Base-by-base conservation (phyloP, 2,113 vertebrate species). In the Tetrao urogallus region DNA sequence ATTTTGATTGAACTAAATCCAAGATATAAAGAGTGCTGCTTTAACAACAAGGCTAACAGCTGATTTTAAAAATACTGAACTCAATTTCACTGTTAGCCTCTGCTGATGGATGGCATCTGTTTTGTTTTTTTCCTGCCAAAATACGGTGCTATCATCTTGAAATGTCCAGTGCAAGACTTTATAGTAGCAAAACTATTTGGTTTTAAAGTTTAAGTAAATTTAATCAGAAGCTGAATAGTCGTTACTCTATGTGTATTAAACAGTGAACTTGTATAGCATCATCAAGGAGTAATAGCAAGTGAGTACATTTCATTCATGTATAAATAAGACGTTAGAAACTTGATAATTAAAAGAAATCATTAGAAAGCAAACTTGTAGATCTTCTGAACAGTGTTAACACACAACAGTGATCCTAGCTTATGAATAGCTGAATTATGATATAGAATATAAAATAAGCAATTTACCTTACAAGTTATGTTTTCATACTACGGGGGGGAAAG, bases 101-200 rank as follows among this genome's bases (percentile, higher is more conserved):
- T 93, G 86, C 61, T 28, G 14, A 54, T 8, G 72, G 86, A 93
- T 82, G 66, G 74, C 67, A 81, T 87, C 28, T 56, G 65, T 16
- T 43, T 43, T 43, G 14, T 16, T 80, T 90, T 90, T 18, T 92
- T 87, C 48, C 87, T 97, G 95, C 63, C 81, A 93, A 96, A 93
- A 94, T 50, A 88, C 2, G 82, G 45, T 95, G 79, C 94, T 93
- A 97, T 72, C 94, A 96, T 96, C 94, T 96, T 95, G 92, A 96
- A 83, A 96, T 93, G 97, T 97, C 97, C 98, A 98, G 97, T 98
- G 97, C 97, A 98, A 98, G 97, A 98, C 97, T 98, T 97, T 77
- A 96, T 95, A 98, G 95, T 97, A 98, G 97, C 95, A 97, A 98
- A 98, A 97, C 97, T 97, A 98, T 97, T 97, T 97, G 97, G 96